Evolutionary conservation across 2,888 invertebrate genomes (phyloP).

Genomic region (Cyaniris semiargus): DNA sequence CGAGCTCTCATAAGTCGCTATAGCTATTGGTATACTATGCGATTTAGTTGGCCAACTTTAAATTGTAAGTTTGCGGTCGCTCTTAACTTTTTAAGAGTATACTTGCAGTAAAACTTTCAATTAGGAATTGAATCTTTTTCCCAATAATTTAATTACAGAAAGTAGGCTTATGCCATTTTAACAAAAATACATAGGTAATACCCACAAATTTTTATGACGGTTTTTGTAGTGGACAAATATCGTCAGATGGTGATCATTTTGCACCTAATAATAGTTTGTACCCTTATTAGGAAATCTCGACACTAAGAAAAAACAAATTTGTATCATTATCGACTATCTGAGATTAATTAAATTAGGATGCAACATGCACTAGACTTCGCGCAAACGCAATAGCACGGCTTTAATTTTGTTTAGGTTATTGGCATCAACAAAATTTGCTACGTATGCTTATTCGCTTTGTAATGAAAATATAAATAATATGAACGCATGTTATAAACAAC

Average conservation of each 20-base stretch:
- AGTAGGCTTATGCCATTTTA: neutral
- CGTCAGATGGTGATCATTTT: neutral
- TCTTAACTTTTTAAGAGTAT: too few species aligned
- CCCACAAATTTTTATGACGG: neutral
- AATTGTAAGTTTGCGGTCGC: too few species aligned
- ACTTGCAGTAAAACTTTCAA: neutral
- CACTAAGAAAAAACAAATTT: neutral
- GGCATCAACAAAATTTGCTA: neutral
- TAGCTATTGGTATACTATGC: too few species aligned
- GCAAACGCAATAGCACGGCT: slow-evolving; percentile 1
- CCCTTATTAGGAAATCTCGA: neutral
- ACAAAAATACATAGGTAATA: neutral
- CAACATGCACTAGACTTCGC: neutral
- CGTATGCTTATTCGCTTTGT: neutral
- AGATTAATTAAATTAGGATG: neutral
- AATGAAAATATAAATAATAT: neutral
- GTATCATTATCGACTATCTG: neutral
- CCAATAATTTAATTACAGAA: neutral
- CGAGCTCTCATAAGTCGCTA: too few species aligned
- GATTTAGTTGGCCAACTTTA: too few species aligned
- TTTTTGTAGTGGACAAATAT: neutral
- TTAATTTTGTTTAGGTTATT: neutral
- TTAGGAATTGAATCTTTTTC: neutral
- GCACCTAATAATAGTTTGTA: neutral
- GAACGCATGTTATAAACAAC: neutral